phyloP scores from a whole-genome alignment of 2,888 invertebrate species.

The Mesodorylaimus sp. region DNA sequence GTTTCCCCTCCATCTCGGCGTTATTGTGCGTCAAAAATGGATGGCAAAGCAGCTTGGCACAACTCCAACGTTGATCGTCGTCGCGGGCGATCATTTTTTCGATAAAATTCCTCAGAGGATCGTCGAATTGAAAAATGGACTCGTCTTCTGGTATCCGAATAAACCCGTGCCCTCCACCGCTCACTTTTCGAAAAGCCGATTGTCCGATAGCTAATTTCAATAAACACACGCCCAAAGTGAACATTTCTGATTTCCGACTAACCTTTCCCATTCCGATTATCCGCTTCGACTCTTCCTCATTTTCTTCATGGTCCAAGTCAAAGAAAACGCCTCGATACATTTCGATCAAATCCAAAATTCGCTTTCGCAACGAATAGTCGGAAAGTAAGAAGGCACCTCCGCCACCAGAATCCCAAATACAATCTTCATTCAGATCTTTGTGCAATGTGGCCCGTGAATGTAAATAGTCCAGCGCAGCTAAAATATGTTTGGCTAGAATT shows the following conservation, averaged over 20 bases:
- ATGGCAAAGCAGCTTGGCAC: slow-evolving; percentile 56
- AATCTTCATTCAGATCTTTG: slow-evolving; percentile 47
- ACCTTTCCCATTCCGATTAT: slow-evolving; percentile 8
- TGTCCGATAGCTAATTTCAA: slow-evolving; percentile 48
- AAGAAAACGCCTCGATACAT: slow-evolving; percentile 19
- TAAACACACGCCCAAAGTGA: slow-evolving; percentile 36
- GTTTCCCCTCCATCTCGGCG: neutral
- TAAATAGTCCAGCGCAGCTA: slow-evolving; percentile 41
- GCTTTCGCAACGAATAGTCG: slow-evolving; percentile 1
- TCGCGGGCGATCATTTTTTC: slow-evolving; percentile 45
- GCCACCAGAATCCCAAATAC: slow-evolving; percentile 3
- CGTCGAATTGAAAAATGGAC: slow-evolving; percentile 42
- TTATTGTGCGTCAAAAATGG: slow-evolving; percentile 43
- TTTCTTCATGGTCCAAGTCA: slow-evolving; percentile 39
- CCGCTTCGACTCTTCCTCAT: no score
- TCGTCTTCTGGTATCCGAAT: no score
- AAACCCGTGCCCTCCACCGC: no score
- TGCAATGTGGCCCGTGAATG: slow-evolving; percentile 65
- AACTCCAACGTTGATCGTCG: slow-evolving; percentile 53
- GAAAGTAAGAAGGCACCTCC: neutral
- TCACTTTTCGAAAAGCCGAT: no score
- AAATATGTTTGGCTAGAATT: slow-evolving; percentile 3
- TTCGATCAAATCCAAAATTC: no score
- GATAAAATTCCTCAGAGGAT: slow-evolving; percentile 48
- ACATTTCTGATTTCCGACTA: slow-evolving; percentile 7